Conservation (phyloP, 2,888 invertebrate species). For the Sinotaia quadrata region DNA sequence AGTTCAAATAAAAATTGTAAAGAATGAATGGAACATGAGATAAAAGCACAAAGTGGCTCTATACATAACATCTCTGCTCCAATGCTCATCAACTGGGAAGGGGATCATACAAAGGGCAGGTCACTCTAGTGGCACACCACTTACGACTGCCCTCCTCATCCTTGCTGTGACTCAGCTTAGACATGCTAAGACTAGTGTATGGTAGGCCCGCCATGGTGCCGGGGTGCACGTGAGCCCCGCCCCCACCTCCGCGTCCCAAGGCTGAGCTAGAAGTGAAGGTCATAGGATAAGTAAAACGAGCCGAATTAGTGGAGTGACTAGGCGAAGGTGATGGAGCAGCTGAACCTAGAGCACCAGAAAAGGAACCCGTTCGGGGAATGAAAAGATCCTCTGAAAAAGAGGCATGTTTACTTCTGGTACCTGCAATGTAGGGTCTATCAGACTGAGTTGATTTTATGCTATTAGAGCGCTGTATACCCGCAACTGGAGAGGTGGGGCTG, state of each 20-base stretch:
- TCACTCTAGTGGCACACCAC: conserved; percentile 31
- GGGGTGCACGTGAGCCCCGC: conserved; percentile 59
- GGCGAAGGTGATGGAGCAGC: conserved; percentile 64
- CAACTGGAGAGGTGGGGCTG: conserved; percentile 1
- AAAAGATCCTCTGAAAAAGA: conserved; percentile 48
- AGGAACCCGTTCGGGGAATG: conserved; percentile 55
- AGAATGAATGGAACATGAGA: too few relatives aligned
- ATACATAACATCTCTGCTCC: too few relatives aligned
- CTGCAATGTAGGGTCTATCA: conserved; percentile 85
- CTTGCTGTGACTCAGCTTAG: conserved; percentile 54
- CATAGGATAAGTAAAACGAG: conserved; percentile 67
- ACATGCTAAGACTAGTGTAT: conserved; percentile 54
- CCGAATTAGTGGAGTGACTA: conserved; percentile 64
- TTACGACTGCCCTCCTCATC: conserved; percentile 64
- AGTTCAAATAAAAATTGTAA: too few relatives aligned
- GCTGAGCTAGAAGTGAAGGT: conserved; percentile 41
- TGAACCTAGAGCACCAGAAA: conserved; percentile 51
- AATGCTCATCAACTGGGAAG: too few relatives aligned
- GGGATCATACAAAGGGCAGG: too few relatives aligned
- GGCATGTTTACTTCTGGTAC: conserved; percentile 75
- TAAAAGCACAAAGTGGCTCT: too few relatives aligned
- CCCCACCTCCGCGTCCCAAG: conserved; percentile 1
- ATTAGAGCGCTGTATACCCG: conserved; percentile 61
- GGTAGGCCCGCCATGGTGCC: conserved; percentile 61
- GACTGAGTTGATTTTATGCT: conserved; percentile 86